Percentiles rank a stretch among this genome's conserved stretches.
These are phyloP conservation scores for Microctenopoma stevenorrisi DNA, from an alignment of 2,797 vertebrate genomes.

Conservation along the genomic window DNA sequence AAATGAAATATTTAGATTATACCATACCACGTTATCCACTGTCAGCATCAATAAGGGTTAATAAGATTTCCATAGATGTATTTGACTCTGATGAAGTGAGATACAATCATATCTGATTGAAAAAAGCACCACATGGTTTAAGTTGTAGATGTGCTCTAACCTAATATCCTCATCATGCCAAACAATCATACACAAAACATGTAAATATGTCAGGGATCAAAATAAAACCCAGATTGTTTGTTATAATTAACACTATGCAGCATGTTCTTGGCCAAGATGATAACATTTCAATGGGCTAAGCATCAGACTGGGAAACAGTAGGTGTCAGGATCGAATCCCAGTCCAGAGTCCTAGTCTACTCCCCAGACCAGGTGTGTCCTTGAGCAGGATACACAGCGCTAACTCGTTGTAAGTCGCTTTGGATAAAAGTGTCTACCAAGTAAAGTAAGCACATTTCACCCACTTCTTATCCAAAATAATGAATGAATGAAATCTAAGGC, in stretches of 20 bases:
- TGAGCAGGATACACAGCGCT: no score
- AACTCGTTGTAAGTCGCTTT: no score
- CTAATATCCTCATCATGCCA: constrained; percentile 30
- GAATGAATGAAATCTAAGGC: constrained; percentile 55
- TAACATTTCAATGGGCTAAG: constrained; percentile 22
- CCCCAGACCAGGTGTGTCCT: no score
- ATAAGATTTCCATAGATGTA: constrained; percentile 4
- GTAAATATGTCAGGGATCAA: constrained; percentile 20
- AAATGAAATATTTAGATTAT: neutral
- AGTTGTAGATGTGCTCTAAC: constrained; percentile 18
- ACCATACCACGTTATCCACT: constrained; percentile 16
- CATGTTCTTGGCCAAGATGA: constrained; percentile 41
- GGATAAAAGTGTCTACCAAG: no score
- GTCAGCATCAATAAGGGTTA: constrained; percentile 2
- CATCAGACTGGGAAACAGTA: no score
- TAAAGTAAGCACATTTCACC: neutral
- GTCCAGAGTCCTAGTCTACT: no score
- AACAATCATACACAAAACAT: constrained; percentile 18
- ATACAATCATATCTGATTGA: constrained; percentile 49
- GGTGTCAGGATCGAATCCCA: no score
- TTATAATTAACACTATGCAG: constrained; percentile 46
- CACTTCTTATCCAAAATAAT: constrained; percentile 36
- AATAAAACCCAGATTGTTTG: constrained; percentile 30
- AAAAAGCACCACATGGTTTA: constrained; percentile 40
- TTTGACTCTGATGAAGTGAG: constrained; percentile 10